A percentile compares a stretch with the other conserved stretches of the same genome.
These are phyloP conservation scores for Eilema depressum DNA, from an alignment of 2,888 invertebrate genomes.

Conservation along the genomic window DNA sequence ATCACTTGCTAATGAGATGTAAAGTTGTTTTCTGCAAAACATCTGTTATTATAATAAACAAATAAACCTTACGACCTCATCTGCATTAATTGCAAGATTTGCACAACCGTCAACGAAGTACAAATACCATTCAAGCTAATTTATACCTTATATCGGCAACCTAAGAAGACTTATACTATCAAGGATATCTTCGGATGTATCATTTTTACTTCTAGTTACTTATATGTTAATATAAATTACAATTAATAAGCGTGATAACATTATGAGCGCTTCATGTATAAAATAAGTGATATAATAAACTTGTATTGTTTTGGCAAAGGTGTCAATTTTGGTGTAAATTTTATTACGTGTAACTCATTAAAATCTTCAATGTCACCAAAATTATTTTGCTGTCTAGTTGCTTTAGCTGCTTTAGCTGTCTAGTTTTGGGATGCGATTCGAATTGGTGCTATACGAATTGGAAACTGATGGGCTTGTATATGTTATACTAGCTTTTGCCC, in stretches of 20 bases:
- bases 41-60: conserved; percentile 34
- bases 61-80: conserved; percentile 45
- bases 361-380: too few relatives aligned
- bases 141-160: not conserved
- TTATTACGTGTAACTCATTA: too few relatives aligned
- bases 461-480: too few relatives aligned
- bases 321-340: too few relatives aligned
- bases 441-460: too few relatives aligned
- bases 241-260: not conserved
- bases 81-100: conserved; percentile 48
- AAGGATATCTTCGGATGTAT: not conserved
- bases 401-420: too few relatives aligned
- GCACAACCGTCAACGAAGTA: conserved; percentile 21
- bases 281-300: not conserved
- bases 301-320: not conserved
- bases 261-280: not conserved
- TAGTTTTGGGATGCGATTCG: too few relatives aligned
- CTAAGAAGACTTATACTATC: not conserved
- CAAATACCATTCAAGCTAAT: conserved; percentile 10
- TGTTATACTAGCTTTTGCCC: too few relatives aligned
- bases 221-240: not conserved
- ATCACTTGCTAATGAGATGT: conserved; percentile 20
- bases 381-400: too few relatives aligned
- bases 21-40: conserved; percentile 40
- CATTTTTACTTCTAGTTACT: not conserved